Conservation (phyloP, 2,888 invertebrate species). For the Drosophila hamatofila region DNA sequence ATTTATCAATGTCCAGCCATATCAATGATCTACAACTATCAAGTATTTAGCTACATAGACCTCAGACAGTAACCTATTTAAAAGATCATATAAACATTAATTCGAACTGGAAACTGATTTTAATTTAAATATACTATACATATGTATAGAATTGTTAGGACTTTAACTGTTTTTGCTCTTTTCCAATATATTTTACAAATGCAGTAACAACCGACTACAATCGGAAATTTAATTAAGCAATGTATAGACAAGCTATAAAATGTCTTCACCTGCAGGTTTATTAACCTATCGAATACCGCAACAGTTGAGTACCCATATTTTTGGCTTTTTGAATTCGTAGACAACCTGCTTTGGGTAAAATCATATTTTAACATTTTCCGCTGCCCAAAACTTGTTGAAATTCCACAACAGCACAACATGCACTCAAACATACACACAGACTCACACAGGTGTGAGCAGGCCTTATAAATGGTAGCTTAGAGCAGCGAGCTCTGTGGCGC, state of each 20-base stretch:
- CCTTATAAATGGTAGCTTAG: constrained; percentile 70
- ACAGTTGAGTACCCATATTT: constrained; percentile 57
- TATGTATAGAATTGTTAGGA: no score
- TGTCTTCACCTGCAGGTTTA: constrained; percentile 36
- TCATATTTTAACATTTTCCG: constrained; percentile 73
- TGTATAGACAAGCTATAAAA: background rate
- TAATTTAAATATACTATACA: no score
- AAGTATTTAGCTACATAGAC: no score
- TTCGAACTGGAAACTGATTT: no score
- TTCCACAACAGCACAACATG: constrained; percentile 45
- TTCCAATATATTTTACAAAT: background rate
- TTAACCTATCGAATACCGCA: constrained; percentile 57
- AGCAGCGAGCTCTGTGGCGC: constrained; percentile 53
- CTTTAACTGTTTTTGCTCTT: background rate
- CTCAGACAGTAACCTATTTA: no score
- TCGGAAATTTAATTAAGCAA: background rate
- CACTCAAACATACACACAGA: background rate
- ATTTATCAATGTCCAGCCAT: no score
- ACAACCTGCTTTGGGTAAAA: constrained; percentile 77
- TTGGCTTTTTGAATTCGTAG: constrained; percentile 31
- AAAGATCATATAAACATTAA: no score
- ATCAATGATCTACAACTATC: no score
- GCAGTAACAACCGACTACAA: background rate
- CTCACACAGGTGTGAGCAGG: constrained; percentile 39
- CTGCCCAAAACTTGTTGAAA: constrained; percentile 69